These are phyloP conservation scores for Anser brachyrhynchus DNA, from an alignment of 2,113 vertebrate genomes.

Conservation along the genomic window DNA sequence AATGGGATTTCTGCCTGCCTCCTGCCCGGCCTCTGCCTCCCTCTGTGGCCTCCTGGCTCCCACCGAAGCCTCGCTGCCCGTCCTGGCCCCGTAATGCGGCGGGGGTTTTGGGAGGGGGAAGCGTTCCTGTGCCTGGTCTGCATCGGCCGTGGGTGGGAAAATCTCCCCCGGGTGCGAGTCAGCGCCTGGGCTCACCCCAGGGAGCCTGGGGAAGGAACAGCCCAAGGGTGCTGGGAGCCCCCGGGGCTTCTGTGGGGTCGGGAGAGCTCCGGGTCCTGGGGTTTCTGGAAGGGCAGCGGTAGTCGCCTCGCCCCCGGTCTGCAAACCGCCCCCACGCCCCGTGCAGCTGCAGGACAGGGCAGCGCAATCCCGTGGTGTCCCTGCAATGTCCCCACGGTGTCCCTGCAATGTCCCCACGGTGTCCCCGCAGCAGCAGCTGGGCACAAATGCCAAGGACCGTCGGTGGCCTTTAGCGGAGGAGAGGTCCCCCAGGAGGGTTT, in stretches of 20 bases:
- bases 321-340: not conserved
- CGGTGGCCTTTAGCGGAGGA: fast-evolving
- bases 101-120: no score
- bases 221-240: not conserved
- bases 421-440: not conserved
- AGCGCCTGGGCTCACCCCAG: no score
- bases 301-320: not conserved
- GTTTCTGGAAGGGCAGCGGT: not conserved
- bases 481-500: fast-evolving
- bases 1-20: not conserved
- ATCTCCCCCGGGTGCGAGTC: no score
- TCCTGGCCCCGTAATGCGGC: not conserved
- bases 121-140: no score
- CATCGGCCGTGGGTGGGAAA: no score
- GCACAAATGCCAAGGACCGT: not conserved
- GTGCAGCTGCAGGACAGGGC: not conserved
- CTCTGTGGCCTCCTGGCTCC: not conserved
- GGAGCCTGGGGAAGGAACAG: not conserved
- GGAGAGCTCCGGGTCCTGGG: not conserved
- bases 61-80: fast-evolving
- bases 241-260: no score
- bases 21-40: not conserved
- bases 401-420: fast-evolving
- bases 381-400: fast-evolving
- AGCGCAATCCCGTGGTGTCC: not conserved